A percentile compares a stretch with the other conserved stretches of the same genome.
These are phyloP conservation scores for Orchesella cincta DNA, from an alignment of 1,140 invertebrate species.

Conservation along the genomic window DNA sequence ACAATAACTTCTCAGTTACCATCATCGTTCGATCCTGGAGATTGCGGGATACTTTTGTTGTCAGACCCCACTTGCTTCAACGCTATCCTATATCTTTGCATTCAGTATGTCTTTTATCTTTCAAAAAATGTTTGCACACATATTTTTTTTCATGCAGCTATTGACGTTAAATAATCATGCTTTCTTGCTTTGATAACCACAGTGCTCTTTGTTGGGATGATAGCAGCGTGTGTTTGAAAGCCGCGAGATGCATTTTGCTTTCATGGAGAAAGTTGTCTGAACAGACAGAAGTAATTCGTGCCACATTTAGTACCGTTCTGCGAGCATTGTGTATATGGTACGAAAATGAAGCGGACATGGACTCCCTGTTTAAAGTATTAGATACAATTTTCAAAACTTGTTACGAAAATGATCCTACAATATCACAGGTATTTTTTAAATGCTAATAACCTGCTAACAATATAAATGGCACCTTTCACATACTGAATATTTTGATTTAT, in stretches of 20 bases:
- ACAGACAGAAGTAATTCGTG: slow-evolving; percentile 26
- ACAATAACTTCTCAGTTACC: background rate
- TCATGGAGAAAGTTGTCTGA: slow-evolving; percentile 21
- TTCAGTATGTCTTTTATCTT: slow-evolving; percentile 35
- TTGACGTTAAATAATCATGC: background rate
- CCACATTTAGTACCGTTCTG: slow-evolving; percentile 24
- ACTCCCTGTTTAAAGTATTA: slow-evolving; percentile 30
- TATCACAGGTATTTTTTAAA: slow-evolving; percentile 23
- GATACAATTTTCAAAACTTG: slow-evolving; percentile 33
- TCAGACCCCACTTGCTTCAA: slow-evolving; percentile 29
- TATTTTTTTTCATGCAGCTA: background rate
- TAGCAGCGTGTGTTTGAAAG: slow-evolving; percentile 32
- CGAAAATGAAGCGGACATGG: slow-evolving; percentile 36
- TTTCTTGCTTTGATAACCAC: background rate
- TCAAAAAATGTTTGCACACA: background rate
- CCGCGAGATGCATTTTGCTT: slow-evolving; percentile 33
- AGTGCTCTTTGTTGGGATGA: slow-evolving; percentile 44
- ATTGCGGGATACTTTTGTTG: slow-evolving; percentile 30
- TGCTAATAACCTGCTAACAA: background rate
- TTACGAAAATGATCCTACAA: slow-evolving; percentile 31
- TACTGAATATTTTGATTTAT: background rate
- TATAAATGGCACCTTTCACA: background rate
- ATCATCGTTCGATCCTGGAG: slow-evolving; percentile 40
- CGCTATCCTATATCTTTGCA: slow-evolving; percentile 33
- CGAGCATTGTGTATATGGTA: slow-evolving; percentile 25